These are phyloP conservation scores for Netelia inedita DNA, from an alignment of 2,888 invertebrate species.

Conservation along the genomic window DNA sequence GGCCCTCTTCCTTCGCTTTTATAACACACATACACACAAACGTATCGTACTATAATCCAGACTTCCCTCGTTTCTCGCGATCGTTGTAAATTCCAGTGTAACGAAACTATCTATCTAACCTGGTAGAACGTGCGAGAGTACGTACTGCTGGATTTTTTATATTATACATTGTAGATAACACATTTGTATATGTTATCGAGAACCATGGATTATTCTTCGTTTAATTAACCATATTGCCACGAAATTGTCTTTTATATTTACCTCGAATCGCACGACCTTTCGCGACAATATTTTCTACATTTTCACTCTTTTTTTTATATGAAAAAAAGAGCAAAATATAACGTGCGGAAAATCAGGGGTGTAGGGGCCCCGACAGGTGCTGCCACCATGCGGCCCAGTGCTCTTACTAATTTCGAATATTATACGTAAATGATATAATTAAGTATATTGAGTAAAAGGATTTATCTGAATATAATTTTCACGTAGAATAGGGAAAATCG, in stretches of 20 bases:
- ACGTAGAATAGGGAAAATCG: neutral
- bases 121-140: conserved; percentile 65
- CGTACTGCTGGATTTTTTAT: conserved; percentile 29
- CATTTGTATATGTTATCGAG: neutral
- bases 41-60: conserved; percentile 53
- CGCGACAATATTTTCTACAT: too few relatives aligned
- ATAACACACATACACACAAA: conserved; percentile 12
- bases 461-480: too few relatives aligned
- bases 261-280: too few relatives aligned
- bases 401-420: too few relatives aligned
- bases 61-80: conserved; percentile 56
- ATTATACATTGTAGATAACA: conserved; percentile 4
- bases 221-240: neutral
- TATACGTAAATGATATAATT: too few relatives aligned
- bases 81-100: conserved; percentile 68
- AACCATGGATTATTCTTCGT: neutral
- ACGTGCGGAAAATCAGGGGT: too few relatives aligned
- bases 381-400: too few relatives aligned
- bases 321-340: too few relatives aligned
- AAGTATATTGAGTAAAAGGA: too few relatives aligned
- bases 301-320: too few relatives aligned
- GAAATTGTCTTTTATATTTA: too few relatives aligned
- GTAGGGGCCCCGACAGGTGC: too few relatives aligned
- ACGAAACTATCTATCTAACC: conserved; percentile 68
- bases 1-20: conserved; percentile 36